Percentiles rank a stretch among this genome's conserved stretches.
Evolutionary conservation across 2,113 vertebrate genomes (phyloP).

Genomic region (Lipotes vexillifer): DNA sequence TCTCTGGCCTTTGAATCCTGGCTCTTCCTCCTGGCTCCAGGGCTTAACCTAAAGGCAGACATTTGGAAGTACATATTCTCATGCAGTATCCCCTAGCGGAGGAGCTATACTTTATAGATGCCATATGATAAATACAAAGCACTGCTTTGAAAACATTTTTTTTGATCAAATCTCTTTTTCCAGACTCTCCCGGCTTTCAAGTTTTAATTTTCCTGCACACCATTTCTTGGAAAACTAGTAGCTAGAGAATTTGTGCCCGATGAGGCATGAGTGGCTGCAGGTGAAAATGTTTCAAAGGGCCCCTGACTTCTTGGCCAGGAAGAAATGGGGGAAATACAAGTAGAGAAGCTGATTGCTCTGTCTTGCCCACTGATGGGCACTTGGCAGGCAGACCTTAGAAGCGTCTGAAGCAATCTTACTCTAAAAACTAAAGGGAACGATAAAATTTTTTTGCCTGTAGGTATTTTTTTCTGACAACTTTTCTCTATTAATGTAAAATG

Average conservation of each 20-base stretch:
- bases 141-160: neutral
- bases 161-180: neutral
- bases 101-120: neutral
- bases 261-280: neutral
- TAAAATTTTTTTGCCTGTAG: neutral
- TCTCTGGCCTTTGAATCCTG: neutral
- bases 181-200: neutral
- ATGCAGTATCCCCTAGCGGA: neutral
- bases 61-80: neutral
- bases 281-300: neutral
- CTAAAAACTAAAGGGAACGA: neutral
- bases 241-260: neutral
- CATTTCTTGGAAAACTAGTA: neutral
- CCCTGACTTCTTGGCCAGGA: neutral
- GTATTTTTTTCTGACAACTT: neutral
- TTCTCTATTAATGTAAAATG: neutral
- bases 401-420: neutral
- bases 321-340: neutral
- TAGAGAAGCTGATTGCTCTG: neutral
- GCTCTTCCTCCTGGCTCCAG: neutral
- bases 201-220: neutral
- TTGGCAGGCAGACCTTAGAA: neutral
- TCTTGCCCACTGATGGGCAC: neutral
- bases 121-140: neutral
- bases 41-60: neutral